Base-by-base conservation (phyloP, 2,888 invertebrate species). In the Ypsolopha sequella region DNA sequence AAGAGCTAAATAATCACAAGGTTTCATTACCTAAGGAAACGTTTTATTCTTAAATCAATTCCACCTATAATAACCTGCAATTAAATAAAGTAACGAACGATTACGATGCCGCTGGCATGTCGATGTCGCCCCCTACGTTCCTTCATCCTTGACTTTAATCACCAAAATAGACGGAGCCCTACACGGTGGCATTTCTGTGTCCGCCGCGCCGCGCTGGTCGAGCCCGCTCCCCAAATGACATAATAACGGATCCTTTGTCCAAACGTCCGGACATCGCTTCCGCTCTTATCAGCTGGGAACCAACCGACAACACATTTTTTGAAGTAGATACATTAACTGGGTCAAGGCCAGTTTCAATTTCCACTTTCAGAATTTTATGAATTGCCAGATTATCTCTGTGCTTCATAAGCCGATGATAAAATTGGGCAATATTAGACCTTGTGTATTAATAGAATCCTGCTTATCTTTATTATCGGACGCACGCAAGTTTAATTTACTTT, bases 231-330 rank as follows among this genome's bases (percentile, higher is more conserved):
- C 66, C 63, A 69, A 68, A 64, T 66, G 66, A 67, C 66, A 67
- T 66, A 67, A 77, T 74, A 84, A 85, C 78, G 77, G 76, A 70
- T 71, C 65, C 73, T 69, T 79, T 84, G 47, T 47, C 47, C 36
- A 13, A 36, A 13, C 47, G 80, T 81, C 68, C 78, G 76, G 76
- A 62, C 68, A 35, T 54, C 57, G 60, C 70, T 79, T 80, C 80
- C 81, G 80, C 65, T 62, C 68, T 72, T 75, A 78, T 76, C 76
- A 72, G 65, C 59, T 76, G 78, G 75, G 77, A 75, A 78, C 69
- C 64, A 65, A 65, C 9, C 58, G 59, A 58, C 70, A 62, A 58
- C 72, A 39, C n/a, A 13, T 13, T 14, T 36, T 24, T 36, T 47
- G 13, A 36, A 36, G 14, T 13, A 14, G 24, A 36, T 11, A 43